Evolutionary conservation across 2,113 vertebrate species (phyloP), one percentile per base, ranked within the genome.

Genomic region (Ellobius talpinus): DNA sequence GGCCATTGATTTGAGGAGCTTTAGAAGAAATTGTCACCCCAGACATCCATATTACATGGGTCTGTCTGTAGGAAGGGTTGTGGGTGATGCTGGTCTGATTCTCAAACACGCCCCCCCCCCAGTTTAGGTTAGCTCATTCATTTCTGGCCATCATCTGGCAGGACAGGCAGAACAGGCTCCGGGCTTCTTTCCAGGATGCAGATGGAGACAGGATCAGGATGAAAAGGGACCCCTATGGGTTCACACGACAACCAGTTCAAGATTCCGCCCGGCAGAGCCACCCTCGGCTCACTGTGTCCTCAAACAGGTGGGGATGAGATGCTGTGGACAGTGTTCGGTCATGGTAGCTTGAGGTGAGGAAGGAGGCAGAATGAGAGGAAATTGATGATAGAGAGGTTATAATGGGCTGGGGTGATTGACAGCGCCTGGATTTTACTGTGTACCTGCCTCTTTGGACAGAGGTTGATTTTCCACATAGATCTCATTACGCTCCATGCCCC

Each of bases 11-110:
- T 10, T 58, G 36, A 65, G 52, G 1, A 82, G 29, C 1, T 0
- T 7, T 9, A 58, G 21, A 81, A 29, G 24, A 74, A 10, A 52
- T 14, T 0, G 1, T 5, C 0, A 10, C 5, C 4, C 16, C 23
- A 1, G n/a, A 77, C 26, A 45, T 7, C 63, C 66, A n/a, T 0
- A 3, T 68, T 42, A 47, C 61, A 1, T 0, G 12, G 55, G 1
- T 6, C 50, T 1, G 0, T 23, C 45, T 31, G 9, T 0, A 0
- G 76, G 21, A 58, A 1, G 4, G 42, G 1, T 0, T 52, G 39
- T 0, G 6, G 72, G 85, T 10, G 2, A 24, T 11, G 23, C 3
- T 61, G 2, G 1, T 0, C 0, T 3, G 33, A 81, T 39, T 24
- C 29, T 42, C 5, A 47, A 61, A 6, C 50, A 9, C 0, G 29